Conservation (phyloP, 2,888 invertebrate genomes). For the Eucera pruinosa region DNA sequence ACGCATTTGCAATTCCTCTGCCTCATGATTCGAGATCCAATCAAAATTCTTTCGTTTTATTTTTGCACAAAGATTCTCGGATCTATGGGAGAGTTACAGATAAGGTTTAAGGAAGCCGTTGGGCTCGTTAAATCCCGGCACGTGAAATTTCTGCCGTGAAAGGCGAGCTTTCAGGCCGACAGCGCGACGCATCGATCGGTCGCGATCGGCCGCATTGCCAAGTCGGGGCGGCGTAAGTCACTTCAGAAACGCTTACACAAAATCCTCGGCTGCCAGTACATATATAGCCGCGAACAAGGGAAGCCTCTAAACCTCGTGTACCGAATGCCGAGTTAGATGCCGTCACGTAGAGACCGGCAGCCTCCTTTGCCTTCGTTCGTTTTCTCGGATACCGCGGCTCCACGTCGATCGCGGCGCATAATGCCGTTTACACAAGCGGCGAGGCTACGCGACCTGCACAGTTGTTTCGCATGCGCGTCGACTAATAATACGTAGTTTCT, state of each 20-base stretch:
- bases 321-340: slow-evolving; percentile 76
- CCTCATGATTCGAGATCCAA: not conserved
- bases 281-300: slow-evolving; percentile 61
- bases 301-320: slow-evolving; percentile 61
- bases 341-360: slow-evolving; percentile 76
- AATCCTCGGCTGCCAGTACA: slow-evolving; percentile 67
- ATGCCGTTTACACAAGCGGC: slow-evolving; percentile 20
- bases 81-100: not conserved
- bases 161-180: slow-evolving; percentile 21
- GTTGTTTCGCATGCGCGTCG: slow-evolving; percentile 47
- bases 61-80: not conserved
- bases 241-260: slow-evolving; percentile 68
- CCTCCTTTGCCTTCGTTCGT: slow-evolving; percentile 71
- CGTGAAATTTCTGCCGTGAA: slow-evolving; percentile 27
- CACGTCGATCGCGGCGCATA: slow-evolving; percentile 51
- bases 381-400: slow-evolving; percentile 56
- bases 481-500: slow-evolving; percentile 75
- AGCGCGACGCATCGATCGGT: slow-evolving; percentile 53
- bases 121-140: slow-evolving; percentile 32
- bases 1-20: no score
- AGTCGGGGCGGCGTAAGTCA: slow-evolving; percentile 63
- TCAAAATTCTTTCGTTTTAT: not conserved
- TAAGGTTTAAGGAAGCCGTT: not conserved
- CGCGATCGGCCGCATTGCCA: slow-evolving; percentile 52
- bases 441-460: slow-evolving; percentile 23